Evolutionary conservation across 2,113 vertebrate species (phyloP).

Genomic region (Myrmophylax atrothorax): DNA sequence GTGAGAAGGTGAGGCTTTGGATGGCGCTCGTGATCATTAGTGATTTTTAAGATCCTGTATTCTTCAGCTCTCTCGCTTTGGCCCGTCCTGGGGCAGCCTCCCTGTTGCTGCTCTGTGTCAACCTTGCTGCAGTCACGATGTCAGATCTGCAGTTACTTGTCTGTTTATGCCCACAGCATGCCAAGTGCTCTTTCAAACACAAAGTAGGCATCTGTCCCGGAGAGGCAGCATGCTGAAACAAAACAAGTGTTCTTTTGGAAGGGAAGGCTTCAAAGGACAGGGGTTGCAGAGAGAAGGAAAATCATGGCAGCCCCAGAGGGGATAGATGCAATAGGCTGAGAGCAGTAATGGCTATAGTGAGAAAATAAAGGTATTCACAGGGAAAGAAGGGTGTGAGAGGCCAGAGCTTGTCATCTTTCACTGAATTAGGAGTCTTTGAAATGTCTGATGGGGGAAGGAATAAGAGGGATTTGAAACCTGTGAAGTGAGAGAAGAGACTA

Average conservation of each 20-base stretch:
- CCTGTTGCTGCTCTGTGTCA: background rate
- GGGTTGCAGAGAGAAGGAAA: background rate
- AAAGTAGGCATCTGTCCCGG: background rate
- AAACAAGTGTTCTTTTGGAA: background rate
- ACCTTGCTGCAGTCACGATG: background rate
- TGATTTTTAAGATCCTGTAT: background rate
- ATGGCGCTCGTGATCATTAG: background rate
- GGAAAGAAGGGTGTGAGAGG: background rate
- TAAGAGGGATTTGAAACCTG: background rate
- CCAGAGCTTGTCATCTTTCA: background rate
- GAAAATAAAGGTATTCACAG: background rate
- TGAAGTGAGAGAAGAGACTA: conserved; percentile 4
- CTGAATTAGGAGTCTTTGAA: conserved; percentile 1
- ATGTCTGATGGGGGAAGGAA: background rate
- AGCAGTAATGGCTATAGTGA: background rate
- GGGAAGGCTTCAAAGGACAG: background rate
- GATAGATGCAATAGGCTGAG: background rate
- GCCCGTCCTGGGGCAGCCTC: background rate
- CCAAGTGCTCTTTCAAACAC: background rate
- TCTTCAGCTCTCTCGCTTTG: background rate
- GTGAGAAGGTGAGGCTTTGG: conserved; percentile 58
- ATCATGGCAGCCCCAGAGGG: background rate
- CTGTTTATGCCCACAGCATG: conserved; percentile 6
- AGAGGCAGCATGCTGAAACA: background rate
- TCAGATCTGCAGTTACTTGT: background rate